Conservation (phyloP, 2,797 vertebrate species). For the Cossypha polioptera region DNA sequence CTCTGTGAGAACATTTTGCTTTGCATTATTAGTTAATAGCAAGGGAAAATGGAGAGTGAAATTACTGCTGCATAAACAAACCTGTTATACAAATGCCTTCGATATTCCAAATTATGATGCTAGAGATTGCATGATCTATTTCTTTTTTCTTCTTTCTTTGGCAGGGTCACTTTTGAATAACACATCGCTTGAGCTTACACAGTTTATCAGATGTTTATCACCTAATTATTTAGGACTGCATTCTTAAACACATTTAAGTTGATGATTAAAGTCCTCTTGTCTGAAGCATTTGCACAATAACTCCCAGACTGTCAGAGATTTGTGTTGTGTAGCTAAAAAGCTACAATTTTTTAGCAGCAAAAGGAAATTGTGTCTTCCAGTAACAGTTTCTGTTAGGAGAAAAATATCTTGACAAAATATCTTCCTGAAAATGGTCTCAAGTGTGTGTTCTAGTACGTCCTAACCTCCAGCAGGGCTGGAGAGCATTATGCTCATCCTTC, state of each 20-base stretch:
- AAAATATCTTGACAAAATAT: neutral
- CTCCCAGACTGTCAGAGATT: neutral
- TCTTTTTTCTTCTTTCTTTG: neutral
- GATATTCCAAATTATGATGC: neutral
- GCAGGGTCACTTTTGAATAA: neutral
- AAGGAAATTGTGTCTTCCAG: neutral
- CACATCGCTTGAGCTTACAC: neutral
- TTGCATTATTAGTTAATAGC: constrained; percentile 29
- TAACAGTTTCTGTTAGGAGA: neutral
- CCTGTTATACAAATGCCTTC: neutral
- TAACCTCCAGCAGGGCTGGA: constrained; percentile 10
- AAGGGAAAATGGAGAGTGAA: constrained; percentile 1
- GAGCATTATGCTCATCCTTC: constrained; percentile 21
- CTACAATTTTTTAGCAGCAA: neutral
- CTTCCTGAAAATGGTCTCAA: constrained; percentile 25
- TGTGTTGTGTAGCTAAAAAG: constrained; percentile 32
- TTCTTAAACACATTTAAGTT: neutral
- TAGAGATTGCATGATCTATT: neutral
- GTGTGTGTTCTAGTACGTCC: constrained; percentile 6
- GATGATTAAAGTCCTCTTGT: constrained; percentile 24
- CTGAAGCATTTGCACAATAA: constrained; percentile 10
- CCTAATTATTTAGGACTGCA: neutral
- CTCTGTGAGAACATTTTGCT: neutral
- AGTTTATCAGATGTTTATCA: neutral
- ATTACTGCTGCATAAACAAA: constrained; percentile 48